These are phyloP conservation scores for Thereva nobilitata DNA, from an alignment of 2,888 invertebrate genomes.

Conservation along the genomic window DNA sequence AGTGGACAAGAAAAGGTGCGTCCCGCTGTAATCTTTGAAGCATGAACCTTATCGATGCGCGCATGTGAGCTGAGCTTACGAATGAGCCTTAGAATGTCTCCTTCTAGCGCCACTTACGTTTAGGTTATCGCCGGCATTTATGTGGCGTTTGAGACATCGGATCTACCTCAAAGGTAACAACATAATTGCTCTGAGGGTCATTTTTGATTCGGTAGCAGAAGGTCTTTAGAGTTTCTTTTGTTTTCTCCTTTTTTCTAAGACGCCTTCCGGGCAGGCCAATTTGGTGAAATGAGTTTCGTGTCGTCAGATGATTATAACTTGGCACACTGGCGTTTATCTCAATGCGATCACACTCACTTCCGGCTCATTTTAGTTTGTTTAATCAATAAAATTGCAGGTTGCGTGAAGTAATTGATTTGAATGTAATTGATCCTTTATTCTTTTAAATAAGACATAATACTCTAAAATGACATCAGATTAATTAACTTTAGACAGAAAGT, in stretches of 20 bases:
- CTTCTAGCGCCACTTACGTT: constrained; percentile 31
- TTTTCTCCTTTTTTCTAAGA: constrained; percentile 18
- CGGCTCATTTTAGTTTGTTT: constrained; percentile 16
- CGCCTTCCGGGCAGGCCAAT: constrained; percentile 16
- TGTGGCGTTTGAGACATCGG: constrained; percentile 6
- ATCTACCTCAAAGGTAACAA: constrained; percentile 25
- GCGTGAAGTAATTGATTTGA: too few relatives aligned
- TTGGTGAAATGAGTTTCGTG: constrained; percentile 35
- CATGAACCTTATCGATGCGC: constrained; percentile 24
- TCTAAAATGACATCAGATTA: too few relatives aligned
- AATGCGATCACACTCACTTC: constrained; percentile 25
- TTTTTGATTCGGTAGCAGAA: constrained; percentile 33
- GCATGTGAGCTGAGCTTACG: constrained; percentile 38
- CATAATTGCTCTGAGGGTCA: constrained; percentile 28
- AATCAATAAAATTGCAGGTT: too few relatives aligned
- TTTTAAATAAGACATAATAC: too few relatives aligned
- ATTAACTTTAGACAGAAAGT: too few relatives aligned
- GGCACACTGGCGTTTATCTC: constrained; percentile 22
- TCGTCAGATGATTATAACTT: constrained; percentile 33
- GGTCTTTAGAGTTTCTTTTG: constrained; percentile 12
- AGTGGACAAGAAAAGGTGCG: constrained; percentile 18
- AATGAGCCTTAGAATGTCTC: constrained; percentile 30
- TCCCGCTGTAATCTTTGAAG: constrained; percentile 17
- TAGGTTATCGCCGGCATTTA: constrained; percentile 7
- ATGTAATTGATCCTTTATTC: too few relatives aligned